Conservation (phyloP, 1,140 invertebrate genomes). For the Ruditapes philippinarum region DNA sequence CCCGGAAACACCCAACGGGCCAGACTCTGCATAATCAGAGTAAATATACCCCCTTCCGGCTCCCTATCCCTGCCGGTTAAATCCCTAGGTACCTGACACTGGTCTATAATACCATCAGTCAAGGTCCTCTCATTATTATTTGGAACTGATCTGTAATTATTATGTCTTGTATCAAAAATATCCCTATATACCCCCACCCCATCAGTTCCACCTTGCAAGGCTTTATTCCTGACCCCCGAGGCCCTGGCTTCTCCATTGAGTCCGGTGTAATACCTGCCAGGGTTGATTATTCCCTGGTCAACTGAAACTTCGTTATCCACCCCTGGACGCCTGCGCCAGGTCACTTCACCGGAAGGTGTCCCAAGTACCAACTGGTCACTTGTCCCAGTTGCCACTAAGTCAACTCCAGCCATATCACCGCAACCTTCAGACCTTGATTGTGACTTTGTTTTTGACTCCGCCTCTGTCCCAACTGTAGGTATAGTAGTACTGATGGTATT, state of each 20-base stretch:
- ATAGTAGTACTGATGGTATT: background rate
- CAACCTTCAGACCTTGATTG: no score
- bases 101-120: background rate
- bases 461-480: background rate
- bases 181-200: background rate
- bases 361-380: slow-evolving; percentile 4
- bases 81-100: background rate
- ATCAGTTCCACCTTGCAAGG: slow-evolving; percentile 3
- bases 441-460: background rate
- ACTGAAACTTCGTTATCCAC: background rate
- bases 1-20: background rate
- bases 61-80: background rate
- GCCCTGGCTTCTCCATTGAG: background rate
- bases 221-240: background rate
- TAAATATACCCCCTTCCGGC: background rate
- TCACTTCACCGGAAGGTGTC: background rate
- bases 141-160: background rate
- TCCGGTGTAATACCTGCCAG: background rate
- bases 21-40: background rate
- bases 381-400: background rate
- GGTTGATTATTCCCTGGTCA: background rate
- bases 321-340: background rate
- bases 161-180: background rate
- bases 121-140: background rate
- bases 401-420: background rate